Evolutionary conservation across 2,888 invertebrate species (phyloP), one percentile per base, ranked within the genome.

Genomic region (Drosophila fulvimacula): DNA sequence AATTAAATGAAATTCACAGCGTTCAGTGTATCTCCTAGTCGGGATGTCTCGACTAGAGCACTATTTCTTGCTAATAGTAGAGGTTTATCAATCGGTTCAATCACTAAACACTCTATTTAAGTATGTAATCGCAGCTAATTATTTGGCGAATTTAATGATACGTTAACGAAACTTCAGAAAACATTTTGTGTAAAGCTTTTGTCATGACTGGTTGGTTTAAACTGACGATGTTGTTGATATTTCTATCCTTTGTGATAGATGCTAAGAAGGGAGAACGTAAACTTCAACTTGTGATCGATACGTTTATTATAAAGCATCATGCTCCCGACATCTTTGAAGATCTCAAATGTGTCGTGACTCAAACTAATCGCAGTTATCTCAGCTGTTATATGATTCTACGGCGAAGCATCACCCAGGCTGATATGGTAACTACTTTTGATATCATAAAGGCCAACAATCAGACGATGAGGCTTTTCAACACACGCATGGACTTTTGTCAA

Each of bases 401-500:
- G 2, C 67, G 36, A 0, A 48, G 39, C 19, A n/a, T 79, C n/a
- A 17, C 19, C 2, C 62, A 71, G 7, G 0, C 59, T 0, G 24
- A 52, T 0, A 34, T 81, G n/a, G 27, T 44, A 7, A 30, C 81
- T 10, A 13, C 5, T n/a, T 49, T 78, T 21, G 69, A 69, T n/a
- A 24, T 68, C 19, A 11, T 55, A 6, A 68, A 44, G 15, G 4
- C 32, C 7, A 46, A 68, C 15, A 55, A 55, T 24, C 41, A 39
- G 24, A 48, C 36, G 13, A 24, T 51, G 2, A 63, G 55, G 2
- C 17, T 81, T 0, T 67, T 49, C 15, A 60, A 71, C 42, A 17
- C 42, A 1, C 78, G 51, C 6, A 9, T 78, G 30, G 74, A 81
- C 32, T 58, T 58, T 10, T 78, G 74, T 32, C 24, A 55, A 10